A percentile compares a stretch with the other conserved stretches of the same genome.
Evolutionary conservation across 2,113 vertebrate species (phyloP).

Genomic region (Oxyura jamaicensis): DNA sequence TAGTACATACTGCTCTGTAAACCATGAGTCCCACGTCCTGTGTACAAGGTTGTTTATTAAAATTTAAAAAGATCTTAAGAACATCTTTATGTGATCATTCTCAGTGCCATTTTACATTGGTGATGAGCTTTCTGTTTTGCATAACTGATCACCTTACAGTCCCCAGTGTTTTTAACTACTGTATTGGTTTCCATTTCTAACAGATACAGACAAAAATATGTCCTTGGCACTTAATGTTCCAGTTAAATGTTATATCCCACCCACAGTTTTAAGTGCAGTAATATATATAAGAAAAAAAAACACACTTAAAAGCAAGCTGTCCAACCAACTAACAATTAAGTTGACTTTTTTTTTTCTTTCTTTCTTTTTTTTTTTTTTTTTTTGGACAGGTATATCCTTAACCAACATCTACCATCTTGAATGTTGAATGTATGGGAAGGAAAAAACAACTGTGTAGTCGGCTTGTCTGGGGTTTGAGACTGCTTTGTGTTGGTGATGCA

Average conservation of each 20-base stretch:
- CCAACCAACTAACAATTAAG: background rate
- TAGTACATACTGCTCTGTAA: background rate
- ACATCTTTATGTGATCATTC: background rate
- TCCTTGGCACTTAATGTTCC: background rate
- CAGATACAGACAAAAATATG: background rate
- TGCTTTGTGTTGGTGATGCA: background rate
- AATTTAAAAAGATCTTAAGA: background rate
- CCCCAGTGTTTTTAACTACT: background rate
- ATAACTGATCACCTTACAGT: background rate
- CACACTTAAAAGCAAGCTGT: background rate
- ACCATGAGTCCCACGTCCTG: background rate
- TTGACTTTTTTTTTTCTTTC: background rate
- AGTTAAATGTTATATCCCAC: background rate
- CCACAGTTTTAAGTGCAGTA: conserved; percentile 4
- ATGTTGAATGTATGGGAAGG: background rate
- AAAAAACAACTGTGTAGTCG: background rate
- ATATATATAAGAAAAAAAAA: background rate
- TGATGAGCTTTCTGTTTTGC: background rate
- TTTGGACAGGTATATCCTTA: background rate
- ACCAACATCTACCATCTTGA: background rate
- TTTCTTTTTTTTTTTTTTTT: background rate
- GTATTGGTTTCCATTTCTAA: background rate
- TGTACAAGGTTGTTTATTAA: background rate
- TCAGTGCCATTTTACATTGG: background rate
- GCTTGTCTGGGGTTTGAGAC: background rate